Evolutionary conservation across 2,113 vertebrate genomes (phyloP).

Genomic region (Felis catus): DNA sequence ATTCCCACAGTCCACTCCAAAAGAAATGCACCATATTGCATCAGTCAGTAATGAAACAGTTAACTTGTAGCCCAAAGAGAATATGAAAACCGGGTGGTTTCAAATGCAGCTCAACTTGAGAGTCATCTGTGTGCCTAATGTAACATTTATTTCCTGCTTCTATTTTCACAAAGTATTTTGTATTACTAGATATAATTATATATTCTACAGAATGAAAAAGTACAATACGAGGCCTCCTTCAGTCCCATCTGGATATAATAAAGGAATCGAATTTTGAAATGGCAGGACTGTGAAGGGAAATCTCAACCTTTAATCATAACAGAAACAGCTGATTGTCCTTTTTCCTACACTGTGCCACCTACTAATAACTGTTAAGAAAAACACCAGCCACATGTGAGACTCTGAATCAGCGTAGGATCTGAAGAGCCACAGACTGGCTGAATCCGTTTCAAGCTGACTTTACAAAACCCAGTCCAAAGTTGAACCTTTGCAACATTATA

Average conservation of each 20-base stretch:
- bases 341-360: constrained; percentile 31
- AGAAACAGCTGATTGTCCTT: constrained; percentile 66
- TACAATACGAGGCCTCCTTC: constrained; percentile 34
- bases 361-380: constrained; percentile 45
- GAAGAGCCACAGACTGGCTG: constrained; percentile 45
- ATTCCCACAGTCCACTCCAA: constrained; percentile 21
- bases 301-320: constrained; percentile 67
- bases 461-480: constrained; percentile 56
- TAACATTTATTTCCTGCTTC: constrained; percentile 75
- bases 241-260: constrained; percentile 78
- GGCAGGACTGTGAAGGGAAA: constrained; percentile 64
- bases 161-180: constrained; percentile 63
- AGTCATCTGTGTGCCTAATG: constrained; percentile 9
- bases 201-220: constrained; percentile 71
- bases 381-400: constrained; percentile 32
- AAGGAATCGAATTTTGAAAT: constrained; percentile 68
- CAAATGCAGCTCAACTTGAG: constrained; percentile 49
- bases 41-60: constrained; percentile 72
- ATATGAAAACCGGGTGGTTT: constrained; percentile 36
- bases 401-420: constrained; percentile 5
- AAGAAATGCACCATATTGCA: constrained; percentile 59
- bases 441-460: constrained; percentile 64
- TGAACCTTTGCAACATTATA: neutral
- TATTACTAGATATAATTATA: constrained; percentile 66
- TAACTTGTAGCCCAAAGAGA: constrained; percentile 54